Evolutionary conservation across 30 jellyfish, hydroid and myxozoan species (phyloP).

Genomic region (Hydra vulgaris): DNA sequence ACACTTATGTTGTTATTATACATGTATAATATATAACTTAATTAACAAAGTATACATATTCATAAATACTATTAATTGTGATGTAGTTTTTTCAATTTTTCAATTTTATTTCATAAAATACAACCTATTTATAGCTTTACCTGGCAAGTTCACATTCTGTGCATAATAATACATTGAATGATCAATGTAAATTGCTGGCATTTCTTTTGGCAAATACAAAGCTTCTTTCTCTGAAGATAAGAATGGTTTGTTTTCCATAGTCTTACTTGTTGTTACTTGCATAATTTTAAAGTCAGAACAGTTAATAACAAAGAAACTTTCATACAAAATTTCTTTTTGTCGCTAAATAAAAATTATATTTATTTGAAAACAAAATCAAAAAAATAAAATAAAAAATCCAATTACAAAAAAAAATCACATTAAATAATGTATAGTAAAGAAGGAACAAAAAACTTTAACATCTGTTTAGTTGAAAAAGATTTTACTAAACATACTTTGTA

Average conservation of each 20-base stretch:
- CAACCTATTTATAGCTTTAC: slow-evolving; percentile 8
- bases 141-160: slow-evolving; percentile 46
- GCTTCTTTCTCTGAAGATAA: slow-evolving; percentile 72
- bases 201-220: slow-evolving; percentile 71
- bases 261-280: slow-evolving; percentile 72
- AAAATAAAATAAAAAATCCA: not conserved
- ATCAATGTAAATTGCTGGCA: slow-evolving; percentile 75
- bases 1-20: no score
- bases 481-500: no score
- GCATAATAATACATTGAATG: slow-evolving; percentile 71
- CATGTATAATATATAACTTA: no score
- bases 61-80: no score
- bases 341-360: not conserved
- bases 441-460: no score
- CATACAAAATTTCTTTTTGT: slow-evolving; percentile 44
- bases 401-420: no score
- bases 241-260: slow-evolving; percentile 54
- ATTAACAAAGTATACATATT: no score
- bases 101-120: no score
- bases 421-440: no score
- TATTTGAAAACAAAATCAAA: no score
- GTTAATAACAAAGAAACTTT: slow-evolving; percentile 60
- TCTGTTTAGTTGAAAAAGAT: no score
- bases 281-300: slow-evolving; percentile 55
- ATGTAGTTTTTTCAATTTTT: no score